phyloP scores from a whole-genome alignment of 2,797 vertebrate genomes.

The Poecilia wingei region DNA sequence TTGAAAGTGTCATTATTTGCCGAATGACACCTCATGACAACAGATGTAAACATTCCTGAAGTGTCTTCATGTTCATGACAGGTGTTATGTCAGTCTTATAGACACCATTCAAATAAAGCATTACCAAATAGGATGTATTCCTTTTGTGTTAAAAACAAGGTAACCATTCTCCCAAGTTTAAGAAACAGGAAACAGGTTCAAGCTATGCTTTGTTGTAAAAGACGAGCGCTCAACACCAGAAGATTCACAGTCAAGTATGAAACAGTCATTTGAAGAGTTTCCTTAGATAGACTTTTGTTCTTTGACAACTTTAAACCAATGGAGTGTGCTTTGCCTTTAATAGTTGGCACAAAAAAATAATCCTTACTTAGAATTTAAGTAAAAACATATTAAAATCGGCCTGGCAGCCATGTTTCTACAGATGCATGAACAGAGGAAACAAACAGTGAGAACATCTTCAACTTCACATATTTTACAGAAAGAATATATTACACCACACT shows the following conservation, averaged over 20 bases:
- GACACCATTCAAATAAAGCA: too few relatives aligned
- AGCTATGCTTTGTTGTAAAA: neutral
- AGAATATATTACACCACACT: neutral
- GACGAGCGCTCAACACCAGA: neutral
- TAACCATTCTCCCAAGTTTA: neutral
- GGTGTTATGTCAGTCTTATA: too few relatives aligned
- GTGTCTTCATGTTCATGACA: too few relatives aligned
- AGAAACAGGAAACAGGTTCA: neutral
- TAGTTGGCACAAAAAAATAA: conserved; percentile 4
- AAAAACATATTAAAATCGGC: neutral
- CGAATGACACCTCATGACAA: too few relatives aligned
- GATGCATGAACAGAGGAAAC: neutral
- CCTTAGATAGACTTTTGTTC: neutral
- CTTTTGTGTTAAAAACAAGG: neutral
- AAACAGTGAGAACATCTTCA: neutral
- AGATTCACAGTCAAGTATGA: neutral
- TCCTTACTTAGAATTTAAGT: too few relatives aligned
- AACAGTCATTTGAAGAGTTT: conserved; percentile 1
- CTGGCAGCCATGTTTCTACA: neutral
- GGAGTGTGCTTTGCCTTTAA: conserved; percentile 49
- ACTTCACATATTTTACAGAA: neutral
- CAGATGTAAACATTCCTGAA: too few relatives aligned
- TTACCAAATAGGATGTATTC: neutral
- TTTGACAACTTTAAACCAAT: conserved; percentile 14
- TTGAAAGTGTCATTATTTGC: too few relatives aligned